phyloP scores from a whole-genome alignment of 2,113 vertebrate genomes.

The Tinamus guttatus region DNA sequence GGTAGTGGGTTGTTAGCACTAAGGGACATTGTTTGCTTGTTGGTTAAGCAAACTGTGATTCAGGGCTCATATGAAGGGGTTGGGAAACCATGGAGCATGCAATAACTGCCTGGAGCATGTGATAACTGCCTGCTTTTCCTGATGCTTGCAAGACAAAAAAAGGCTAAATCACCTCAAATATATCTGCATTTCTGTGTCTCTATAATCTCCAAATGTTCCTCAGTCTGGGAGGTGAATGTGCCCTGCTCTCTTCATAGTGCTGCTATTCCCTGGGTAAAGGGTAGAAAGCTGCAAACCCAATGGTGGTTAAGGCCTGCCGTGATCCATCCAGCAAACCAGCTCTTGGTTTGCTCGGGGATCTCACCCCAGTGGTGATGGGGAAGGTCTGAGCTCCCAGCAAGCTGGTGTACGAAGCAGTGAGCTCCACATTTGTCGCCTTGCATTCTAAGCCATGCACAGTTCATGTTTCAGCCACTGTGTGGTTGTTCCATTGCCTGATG shows the following conservation, averaged over 20 bases:
- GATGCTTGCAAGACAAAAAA: not conserved
- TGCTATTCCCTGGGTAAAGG: not conserved
- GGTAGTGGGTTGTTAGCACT: not conserved
- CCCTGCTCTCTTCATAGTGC: rapidly evolving
- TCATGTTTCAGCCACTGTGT: not conserved
- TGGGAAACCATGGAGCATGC: not conserved
- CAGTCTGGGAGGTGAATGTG: not conserved
- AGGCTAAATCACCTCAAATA: not conserved
- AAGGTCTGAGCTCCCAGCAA: not conserved
- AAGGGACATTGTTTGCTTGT: not conserved
- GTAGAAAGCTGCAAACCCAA: not conserved
- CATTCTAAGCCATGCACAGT: not conserved
- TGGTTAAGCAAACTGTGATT: rapidly evolving
- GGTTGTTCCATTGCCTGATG: no score
- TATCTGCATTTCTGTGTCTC: not conserved
- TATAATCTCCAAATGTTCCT: not conserved
- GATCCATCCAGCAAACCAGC: not conserved
- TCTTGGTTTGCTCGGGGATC: no score
- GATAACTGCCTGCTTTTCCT: not conserved
- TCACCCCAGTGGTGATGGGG: no score
- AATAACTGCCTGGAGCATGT: rapidly evolving
- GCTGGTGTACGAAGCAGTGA: not conserved
- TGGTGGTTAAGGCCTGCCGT: not conserved
- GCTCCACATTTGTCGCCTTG: not conserved
- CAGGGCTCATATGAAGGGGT: rapidly evolving